Conservation (phyloP, 2,888 invertebrate species). For the Acanthoscelides obtectus region DNA sequence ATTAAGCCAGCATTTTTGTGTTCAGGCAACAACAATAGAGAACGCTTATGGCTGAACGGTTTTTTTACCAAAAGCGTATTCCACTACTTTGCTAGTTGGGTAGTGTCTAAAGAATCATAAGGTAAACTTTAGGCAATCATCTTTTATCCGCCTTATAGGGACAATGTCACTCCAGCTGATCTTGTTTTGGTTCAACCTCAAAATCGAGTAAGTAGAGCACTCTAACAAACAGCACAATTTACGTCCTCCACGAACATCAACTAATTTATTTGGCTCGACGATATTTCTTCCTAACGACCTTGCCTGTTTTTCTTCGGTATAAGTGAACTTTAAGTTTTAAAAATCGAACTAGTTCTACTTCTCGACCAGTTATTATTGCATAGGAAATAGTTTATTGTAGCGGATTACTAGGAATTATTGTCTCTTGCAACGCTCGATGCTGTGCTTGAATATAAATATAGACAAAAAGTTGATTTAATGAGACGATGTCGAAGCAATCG, state of each 20-base stretch:
- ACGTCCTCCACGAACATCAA: background rate
- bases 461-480: background rate
- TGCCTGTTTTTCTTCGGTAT: constrained; percentile 20
- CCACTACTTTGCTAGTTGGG: no score
- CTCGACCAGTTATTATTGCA: constrained; percentile 25
- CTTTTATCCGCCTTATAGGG: no score
- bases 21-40: no score
- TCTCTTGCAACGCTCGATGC: background rate
- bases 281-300: constrained; percentile 18
- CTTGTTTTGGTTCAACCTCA: background rate
- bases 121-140: no score
- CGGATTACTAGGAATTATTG: constrained; percentile 1
- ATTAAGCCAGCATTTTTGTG: no score
- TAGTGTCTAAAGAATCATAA: no score
- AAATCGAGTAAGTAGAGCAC: background rate
- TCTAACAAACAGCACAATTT: background rate
- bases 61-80: no score
- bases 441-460: background rate
- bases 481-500: background rate
- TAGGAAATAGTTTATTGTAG: constrained; percentile 6
- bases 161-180: no score
- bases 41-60: no score
- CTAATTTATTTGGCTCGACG: constrained; percentile 3
- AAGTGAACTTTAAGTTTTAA: constrained; percentile 33
- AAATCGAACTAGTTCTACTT: constrained; percentile 29